Percentiles rank a stretch among this genome's conserved stretches.
These are phyloP conservation scores for Peromyscus nudipes DNA, from an alignment of 2,797 vertebrate genomes.

Conservation along the genomic window DNA sequence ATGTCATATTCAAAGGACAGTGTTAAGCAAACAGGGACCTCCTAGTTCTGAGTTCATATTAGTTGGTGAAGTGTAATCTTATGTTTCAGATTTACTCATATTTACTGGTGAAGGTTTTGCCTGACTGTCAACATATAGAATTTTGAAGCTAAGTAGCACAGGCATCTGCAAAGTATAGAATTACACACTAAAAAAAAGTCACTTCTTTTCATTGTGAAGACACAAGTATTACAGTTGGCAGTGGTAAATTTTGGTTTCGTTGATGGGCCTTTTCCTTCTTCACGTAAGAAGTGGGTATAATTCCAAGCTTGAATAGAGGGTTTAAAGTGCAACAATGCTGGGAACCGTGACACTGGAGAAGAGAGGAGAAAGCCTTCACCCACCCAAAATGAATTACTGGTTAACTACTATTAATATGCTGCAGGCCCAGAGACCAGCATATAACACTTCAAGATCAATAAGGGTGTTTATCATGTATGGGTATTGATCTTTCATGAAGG, in stretches of 20 bases:
- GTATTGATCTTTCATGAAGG: constrained; percentile 87
- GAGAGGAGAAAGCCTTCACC: not conserved
- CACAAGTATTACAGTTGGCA: not conserved
- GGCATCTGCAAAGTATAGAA: not conserved
- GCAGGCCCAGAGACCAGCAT: constrained; percentile 81
- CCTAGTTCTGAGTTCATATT: not conserved
- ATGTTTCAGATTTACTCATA: not conserved
- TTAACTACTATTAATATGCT: constrained; percentile 88
- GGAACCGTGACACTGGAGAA: constrained; percentile 71
- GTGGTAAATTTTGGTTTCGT: not conserved
- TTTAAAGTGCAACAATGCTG: constrained; percentile 76
- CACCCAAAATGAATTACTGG: constrained; percentile 87
- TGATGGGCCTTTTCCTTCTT: not conserved
- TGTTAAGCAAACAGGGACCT: not conserved
- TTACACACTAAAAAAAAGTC: not conserved
- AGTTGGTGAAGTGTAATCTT: not conserved
- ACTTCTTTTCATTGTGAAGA: not conserved
- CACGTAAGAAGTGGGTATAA: not conserved
- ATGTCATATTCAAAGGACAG: not conserved
- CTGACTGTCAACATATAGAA: not conserved
- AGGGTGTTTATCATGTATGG: constrained; percentile 86
- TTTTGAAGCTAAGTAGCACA: not conserved
- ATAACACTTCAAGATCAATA: constrained; percentile 87
- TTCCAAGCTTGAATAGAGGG: constrained; percentile 57
- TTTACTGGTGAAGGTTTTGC: not conserved